Evolutionary conservation across 2,797 vertebrate species (phyloP).

Genomic region (Eulemur coronatus): DNA sequence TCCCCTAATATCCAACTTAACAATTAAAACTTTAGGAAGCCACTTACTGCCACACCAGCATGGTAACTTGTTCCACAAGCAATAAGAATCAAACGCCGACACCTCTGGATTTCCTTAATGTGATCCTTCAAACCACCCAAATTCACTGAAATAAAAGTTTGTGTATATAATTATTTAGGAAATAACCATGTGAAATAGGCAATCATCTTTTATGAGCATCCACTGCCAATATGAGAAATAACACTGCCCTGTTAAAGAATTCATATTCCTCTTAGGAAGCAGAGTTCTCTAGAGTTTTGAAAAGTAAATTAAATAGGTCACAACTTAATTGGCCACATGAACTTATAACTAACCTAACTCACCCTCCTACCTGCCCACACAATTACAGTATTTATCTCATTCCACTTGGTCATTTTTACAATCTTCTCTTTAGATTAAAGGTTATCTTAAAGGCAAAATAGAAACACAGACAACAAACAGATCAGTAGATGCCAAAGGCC

Average conservation of each 20-base stretch:
- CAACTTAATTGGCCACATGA: neutral
- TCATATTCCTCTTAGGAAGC: neutral
- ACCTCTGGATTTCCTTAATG: constrained; percentile 98
- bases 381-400: neutral
- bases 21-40: neutral
- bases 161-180: constrained; percentile 5
- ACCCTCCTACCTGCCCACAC: neutral
- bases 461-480: neutral
- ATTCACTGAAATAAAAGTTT: constrained; percentile 87
- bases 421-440: constrained; percentile 13
- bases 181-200: neutral
- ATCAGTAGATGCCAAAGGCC: neutral
- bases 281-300: neutral
- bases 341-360: neutral
- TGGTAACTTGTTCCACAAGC: constrained; percentile 98
- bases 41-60: constrained; percentile 91
- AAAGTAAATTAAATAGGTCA: constrained; percentile 34
- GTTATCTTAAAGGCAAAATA: neutral
- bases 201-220: neutral
- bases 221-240: neutral
- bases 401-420: constrained; percentile 7
- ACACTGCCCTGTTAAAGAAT: neutral
- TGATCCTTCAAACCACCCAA: constrained; percentile 98
- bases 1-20: neutral
- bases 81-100: constrained; percentile 96